phyloP scores from a whole-genome alignment of 2,113 vertebrate genomes.

The Agelaius phoeniceus region DNA sequence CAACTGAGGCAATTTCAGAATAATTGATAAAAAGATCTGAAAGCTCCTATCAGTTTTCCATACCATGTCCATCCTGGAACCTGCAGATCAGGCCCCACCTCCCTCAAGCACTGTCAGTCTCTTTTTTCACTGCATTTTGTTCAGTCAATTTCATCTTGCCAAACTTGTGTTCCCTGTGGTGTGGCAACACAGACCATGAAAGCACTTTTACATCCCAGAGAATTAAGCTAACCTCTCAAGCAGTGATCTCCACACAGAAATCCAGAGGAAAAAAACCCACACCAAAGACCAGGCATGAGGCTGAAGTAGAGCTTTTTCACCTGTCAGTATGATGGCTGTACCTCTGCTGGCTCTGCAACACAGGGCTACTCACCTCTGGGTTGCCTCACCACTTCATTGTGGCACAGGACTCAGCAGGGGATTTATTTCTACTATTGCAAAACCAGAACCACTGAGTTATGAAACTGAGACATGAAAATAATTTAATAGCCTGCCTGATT shows the following conservation, averaged over 20 bases:
- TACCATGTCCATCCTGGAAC: neutral
- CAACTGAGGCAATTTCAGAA: neutral
- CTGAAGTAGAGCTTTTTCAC: neutral
- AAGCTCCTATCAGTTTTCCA: neutral
- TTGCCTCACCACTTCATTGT: neutral
- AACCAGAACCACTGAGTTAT: neutral
- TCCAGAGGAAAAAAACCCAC: accelerated
- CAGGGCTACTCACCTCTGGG: neutral
- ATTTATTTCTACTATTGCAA: neutral
- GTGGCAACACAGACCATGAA: neutral
- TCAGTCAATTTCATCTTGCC: neutral
- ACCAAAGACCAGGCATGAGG: neutral
- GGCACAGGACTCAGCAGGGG: neutral
- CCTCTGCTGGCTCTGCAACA: accelerated
- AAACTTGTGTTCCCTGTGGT: neutral
- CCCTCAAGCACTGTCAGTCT: neutral
- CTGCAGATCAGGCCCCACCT: neutral
- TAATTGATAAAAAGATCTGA: neutral
- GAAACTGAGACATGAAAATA: neutral
- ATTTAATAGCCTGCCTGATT: neutral
- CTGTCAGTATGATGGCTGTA: neutral
- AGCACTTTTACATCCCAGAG: neutral
- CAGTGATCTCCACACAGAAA: neutral
- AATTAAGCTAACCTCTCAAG: neutral
- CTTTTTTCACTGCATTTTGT: neutral